Evolutionary conservation across 2,797 vertebrate species (phyloP).

Genomic region (Nannoperca obscura): DNA sequence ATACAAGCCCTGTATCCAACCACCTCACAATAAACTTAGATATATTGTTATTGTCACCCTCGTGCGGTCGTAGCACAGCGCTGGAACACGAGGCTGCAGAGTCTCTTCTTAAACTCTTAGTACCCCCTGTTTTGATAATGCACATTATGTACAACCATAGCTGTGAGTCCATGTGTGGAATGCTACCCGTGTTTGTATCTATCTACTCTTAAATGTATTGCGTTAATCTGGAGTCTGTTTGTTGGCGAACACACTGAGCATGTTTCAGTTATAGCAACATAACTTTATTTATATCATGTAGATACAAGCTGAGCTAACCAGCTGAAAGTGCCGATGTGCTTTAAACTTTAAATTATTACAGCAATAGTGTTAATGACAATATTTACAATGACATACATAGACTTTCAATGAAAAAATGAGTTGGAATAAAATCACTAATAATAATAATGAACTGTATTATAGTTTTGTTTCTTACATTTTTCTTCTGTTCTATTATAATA

Average conservation of each 20-base stretch:
- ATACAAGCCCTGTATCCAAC: background rate
- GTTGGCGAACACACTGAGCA: background rate
- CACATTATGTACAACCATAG: conserved; percentile 5
- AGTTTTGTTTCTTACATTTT: background rate
- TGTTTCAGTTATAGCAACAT: background rate
- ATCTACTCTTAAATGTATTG: background rate
- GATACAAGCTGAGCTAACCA: background rate
- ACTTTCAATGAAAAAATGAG: background rate
- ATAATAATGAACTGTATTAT: background rate
- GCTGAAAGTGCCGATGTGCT: background rate
- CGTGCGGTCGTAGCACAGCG: background rate
- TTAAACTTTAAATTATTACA: background rate
- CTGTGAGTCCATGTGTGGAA: conserved; percentile 7
- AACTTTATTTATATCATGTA: background rate
- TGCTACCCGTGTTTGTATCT: background rate
- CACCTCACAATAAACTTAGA: background rate
- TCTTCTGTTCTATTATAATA: background rate
- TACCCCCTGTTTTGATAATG: background rate
- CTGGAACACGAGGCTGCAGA: conserved; percentile 47
- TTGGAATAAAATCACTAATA: background rate
- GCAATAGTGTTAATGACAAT: background rate
- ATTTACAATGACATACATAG: background rate
- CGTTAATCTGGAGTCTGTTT: background rate
- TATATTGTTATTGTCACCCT: background rate
- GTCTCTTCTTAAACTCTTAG: conserved; percentile 28